Base-by-base conservation (phyloP, 2,888 invertebrate genomes). In the Chaitophorus viminalis region DNA sequence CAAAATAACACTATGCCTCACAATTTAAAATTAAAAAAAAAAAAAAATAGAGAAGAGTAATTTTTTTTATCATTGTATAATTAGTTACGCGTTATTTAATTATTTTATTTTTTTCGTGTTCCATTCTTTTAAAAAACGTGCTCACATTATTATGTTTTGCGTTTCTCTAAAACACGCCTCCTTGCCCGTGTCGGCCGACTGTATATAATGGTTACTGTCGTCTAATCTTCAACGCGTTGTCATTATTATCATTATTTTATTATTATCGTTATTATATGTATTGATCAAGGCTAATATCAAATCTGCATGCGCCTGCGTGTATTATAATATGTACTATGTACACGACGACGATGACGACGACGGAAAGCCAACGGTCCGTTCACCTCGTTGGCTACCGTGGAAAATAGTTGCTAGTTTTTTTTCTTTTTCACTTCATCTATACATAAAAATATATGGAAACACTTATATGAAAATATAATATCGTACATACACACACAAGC, bases 381-480 rank as follows among this genome's bases (percentile, higher is more conserved):
- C 85, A 86, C 85, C 85, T 86, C 70, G 33, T 33, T 46, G 60
- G 83, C 54, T 68, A 78, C 85, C 85, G 85, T 86, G 70, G 54
- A 78, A 86, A 86, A 86, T 78, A 76, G 9, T n/a, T 76, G 29
- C 29, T 81, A n/a, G n/a, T 74, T 54, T 60, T 60, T 74, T 60
- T 83, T 9, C 8, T 33, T 79, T 33, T 60, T 77, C 54, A 5
- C 52, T 39, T 82, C 36, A 31, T 25, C 60, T 33, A 60, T 29
- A 25, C 17, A 52, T 29, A 29, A 70, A 52, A 46, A 70, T 70
- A 29, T 82, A 33, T 72, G 25, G 3, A 74, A 54, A 83, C 60
- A 60, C 54, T 83, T 82, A 11, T 74, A 60, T 36, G 82, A 36
- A 83, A 60, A 83, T 74, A 74, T 74, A 17, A 74, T 36, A 82